These are phyloP conservation scores for Ochotona curzoniae DNA, from an alignment of 2,113 vertebrate species.

Conservation along the genomic window DNA sequence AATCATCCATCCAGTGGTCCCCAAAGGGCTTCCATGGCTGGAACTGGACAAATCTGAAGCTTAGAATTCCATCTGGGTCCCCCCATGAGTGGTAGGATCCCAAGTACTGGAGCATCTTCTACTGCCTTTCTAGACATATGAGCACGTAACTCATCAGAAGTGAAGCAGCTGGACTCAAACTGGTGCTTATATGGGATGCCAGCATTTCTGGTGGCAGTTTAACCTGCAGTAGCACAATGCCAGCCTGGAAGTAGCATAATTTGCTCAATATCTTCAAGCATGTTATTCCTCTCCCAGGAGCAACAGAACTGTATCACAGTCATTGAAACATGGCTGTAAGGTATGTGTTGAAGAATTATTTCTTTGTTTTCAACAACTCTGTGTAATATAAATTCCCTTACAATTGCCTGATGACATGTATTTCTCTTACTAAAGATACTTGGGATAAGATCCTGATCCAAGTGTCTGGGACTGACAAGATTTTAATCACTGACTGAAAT, in stretches of 20 bases:
- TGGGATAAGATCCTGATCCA: neutral
- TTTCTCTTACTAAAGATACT: conserved; percentile 19
- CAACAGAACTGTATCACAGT: neutral
- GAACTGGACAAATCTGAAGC: too few relatives aligned
- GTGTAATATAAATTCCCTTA: neutral
- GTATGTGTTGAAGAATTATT: neutral
- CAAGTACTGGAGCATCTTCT: too few relatives aligned
- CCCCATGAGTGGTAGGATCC: too few relatives aligned
- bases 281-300: neutral
- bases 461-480: neutral
- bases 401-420: neutral
- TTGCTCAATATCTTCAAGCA: neutral
- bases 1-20: too few relatives aligned
- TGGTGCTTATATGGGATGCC: too few relatives aligned
- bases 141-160: too few relatives aligned
- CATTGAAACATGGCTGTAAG: neutral
- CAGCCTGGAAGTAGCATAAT: neutral
- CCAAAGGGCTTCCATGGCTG: too few relatives aligned
- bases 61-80: too few relatives aligned
- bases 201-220: too few relatives aligned
- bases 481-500: conserved; percentile 8
- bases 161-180: too few relatives aligned
- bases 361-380: neutral
- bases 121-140: too few relatives aligned
- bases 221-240: too few relatives aligned